These are phyloP conservation scores for Zaprionus capensis DNA, from an alignment of 1,140 invertebrate species.

Conservation along the genomic window DNA sequence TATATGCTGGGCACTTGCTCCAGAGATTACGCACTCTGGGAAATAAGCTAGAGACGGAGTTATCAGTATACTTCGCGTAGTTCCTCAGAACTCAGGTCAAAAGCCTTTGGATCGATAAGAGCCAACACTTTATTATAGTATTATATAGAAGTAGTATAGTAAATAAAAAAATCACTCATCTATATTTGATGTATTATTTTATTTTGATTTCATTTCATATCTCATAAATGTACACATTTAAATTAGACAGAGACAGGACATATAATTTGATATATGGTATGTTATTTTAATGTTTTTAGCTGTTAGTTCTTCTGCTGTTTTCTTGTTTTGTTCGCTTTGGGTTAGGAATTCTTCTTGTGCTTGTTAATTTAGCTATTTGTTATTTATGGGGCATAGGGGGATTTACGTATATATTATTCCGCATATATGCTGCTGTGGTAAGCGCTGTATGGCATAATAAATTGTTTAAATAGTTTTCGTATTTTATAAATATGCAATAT, in stretches of 20 bases:
- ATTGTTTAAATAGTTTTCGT: conserved; percentile 62
- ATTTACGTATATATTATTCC: conserved; percentile 61
- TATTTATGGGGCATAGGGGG: conserved; percentile 19
- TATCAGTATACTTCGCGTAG: neutral
- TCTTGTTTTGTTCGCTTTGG: conserved; percentile 25
- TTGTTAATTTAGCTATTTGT: conserved; percentile 70
- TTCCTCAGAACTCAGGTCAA: neutral
- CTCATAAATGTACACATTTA: conserved; percentile 79
- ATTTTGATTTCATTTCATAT: conserved; percentile 79
- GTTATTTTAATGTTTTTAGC: conserved; percentile 40
- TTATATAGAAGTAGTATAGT: neutral
- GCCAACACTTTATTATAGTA: neutral
- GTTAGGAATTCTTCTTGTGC: conserved; percentile 32
- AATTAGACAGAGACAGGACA: conserved; percentile 77
- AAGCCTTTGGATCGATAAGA: neutral
- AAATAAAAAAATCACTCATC: neutral
- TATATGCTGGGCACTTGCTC: neutral
- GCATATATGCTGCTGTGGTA: conserved; percentile 53
- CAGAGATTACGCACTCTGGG: neutral
- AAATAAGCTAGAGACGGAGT: conserved; percentile 1
- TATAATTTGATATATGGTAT: conserved; percentile 61
- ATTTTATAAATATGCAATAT: conserved; percentile 76
- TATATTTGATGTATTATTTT: conserved; percentile 40
- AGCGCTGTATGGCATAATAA: conserved; percentile 77
- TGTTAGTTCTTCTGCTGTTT: conserved; percentile 58